These are phyloP conservation scores for Aulostomus chinensis DNA, from an alignment of 2,797 vertebrate species.

Conservation along the genomic window DNA sequence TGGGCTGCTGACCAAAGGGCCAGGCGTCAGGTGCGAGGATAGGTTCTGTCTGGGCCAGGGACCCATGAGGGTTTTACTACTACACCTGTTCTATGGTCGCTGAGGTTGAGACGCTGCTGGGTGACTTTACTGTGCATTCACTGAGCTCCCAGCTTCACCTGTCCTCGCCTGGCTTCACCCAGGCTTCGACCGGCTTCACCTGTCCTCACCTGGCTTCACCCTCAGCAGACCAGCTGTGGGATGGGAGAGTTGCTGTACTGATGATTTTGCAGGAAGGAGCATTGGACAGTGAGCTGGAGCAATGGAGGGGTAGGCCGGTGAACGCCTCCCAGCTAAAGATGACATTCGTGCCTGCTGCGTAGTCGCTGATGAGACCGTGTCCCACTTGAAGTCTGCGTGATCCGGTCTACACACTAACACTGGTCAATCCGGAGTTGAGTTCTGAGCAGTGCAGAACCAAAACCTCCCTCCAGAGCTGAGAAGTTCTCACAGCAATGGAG, in stretches of 20 bases:
- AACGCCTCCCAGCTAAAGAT: slow-evolving; percentile 32
- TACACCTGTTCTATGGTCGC: slow-evolving; percentile 49
- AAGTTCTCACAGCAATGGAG: slow-evolving; percentile 35
- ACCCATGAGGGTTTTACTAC: too few species aligned
- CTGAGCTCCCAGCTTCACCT: slow-evolving; percentile 63
- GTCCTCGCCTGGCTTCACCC: too few species aligned
- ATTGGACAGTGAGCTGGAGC: too few species aligned
- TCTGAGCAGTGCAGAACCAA: not conserved
- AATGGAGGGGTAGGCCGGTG: too few species aligned
- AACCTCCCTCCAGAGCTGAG: slow-evolving; percentile 4
- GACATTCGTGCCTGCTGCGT: slow-evolving; percentile 34
- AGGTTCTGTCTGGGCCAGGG: too few species aligned
- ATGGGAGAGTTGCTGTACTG: slow-evolving; percentile 43
- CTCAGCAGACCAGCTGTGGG: slow-evolving; percentile 60
- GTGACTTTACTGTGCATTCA: slow-evolving; percentile 55
- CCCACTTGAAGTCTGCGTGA: slow-evolving; percentile 14
- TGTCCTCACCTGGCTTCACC: too few species aligned
- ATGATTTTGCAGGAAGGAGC: slow-evolving; percentile 57
- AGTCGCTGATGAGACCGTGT: slow-evolving; percentile 30
- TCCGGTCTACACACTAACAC: slow-evolving; percentile 21
- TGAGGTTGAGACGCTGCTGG: slow-evolving; percentile 41
- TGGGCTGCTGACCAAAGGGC: too few species aligned
- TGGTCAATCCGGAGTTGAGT: too few species aligned
- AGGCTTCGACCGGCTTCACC: too few species aligned
- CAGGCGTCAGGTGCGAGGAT: too few species aligned